Percentiles rank a stretch among this genome's conserved stretches.
Conservation (phyloP, 2,113 vertebrate species). For the Oceanites oceanicus region DNA sequence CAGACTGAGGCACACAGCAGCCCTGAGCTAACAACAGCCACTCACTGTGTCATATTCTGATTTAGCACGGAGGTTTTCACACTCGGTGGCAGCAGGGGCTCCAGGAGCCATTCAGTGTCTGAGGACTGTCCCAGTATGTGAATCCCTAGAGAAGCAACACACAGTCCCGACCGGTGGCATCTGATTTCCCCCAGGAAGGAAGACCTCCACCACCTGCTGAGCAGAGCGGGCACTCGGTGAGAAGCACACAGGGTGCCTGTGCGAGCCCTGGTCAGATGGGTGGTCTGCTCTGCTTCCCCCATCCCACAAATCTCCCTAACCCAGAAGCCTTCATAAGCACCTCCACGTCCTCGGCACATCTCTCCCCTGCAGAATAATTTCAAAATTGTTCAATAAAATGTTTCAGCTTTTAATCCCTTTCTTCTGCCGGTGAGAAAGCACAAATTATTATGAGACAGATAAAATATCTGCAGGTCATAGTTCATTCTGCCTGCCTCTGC, state of each 20-base stretch:
- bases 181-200: not conserved
- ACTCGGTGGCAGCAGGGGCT: fast-evolving
- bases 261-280: not conserved
- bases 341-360: not conserved
- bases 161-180: fast-evolving
- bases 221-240: fast-evolving
- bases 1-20: not conserved
- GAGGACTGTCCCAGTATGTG: fast-evolving
- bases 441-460: not conserved
- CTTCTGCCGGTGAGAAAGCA: not conserved
- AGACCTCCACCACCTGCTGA: not conserved
- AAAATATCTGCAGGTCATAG: not conserved
- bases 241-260: not conserved
- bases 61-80: not conserved
- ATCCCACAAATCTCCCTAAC: not conserved
- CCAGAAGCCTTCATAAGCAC: not conserved
- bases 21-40: not conserved
- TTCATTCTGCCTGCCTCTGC: not conserved
- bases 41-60: fast-evolving
- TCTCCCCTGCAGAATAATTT: not conserved
- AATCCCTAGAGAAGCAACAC: not conserved
- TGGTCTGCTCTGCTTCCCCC: not conserved
- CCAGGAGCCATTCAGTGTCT: not conserved
- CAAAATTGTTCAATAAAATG: not conserved
- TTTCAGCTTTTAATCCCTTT: not conserved